Percentiles rank a stretch among this genome's conserved stretches.
Conservation (phyloP, 1,140 invertebrate genomes). For the Eumeta japonica region DNA sequence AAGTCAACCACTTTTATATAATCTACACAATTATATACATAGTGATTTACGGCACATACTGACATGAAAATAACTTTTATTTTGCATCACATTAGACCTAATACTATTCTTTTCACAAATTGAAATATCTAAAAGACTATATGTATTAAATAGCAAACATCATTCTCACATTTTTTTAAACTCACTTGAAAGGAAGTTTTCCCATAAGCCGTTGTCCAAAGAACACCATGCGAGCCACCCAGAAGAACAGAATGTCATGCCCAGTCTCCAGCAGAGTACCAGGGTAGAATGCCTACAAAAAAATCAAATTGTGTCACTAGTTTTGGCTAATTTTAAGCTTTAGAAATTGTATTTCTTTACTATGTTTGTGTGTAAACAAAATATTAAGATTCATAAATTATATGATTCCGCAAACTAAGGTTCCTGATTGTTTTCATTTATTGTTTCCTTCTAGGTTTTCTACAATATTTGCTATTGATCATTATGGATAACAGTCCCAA, state of each 20-base stretch:
- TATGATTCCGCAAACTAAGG: too few relatives aligned
- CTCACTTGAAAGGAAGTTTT: conserved; percentile 89
- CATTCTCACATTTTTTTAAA: background rate
- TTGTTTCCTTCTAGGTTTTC: too few relatives aligned
- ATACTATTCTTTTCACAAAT: background rate
- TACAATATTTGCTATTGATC: too few relatives aligned
- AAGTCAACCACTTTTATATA: too few relatives aligned
- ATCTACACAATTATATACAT: too few relatives aligned
- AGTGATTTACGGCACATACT: too few relatives aligned
- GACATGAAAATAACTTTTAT: too few relatives aligned
- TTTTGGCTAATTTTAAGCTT: background rate
- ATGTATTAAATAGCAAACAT: background rate
- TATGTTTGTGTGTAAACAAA: too few relatives aligned
- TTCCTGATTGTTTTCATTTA: too few relatives aligned
- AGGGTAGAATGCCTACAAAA: conserved; percentile 83
- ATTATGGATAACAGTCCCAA: too few relatives aligned
- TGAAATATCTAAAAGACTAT: background rate
- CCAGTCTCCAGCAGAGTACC: conserved; percentile 93
- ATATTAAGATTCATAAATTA: too few relatives aligned
- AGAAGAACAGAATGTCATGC: conserved; percentile 98
- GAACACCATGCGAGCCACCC: conserved; percentile 99
- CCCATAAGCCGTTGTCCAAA: conserved; percentile 88
- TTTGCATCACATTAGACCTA: background rate
- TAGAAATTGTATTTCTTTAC: too few relatives aligned
- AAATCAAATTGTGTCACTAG: conserved; percentile 3